Conservation (phyloP, 2,797 vertebrate species). For the Todus mexicanus region DNA sequence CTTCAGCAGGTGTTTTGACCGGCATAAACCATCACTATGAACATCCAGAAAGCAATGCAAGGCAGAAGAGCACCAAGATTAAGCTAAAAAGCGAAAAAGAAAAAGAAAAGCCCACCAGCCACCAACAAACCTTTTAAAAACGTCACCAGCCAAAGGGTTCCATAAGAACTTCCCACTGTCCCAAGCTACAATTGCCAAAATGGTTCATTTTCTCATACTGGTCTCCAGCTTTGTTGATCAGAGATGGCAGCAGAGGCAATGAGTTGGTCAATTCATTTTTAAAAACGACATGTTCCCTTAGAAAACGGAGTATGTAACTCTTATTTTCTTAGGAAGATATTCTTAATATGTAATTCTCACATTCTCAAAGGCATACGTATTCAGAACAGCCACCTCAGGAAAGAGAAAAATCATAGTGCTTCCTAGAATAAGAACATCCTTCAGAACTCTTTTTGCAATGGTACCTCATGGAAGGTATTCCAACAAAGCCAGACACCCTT, state of each 20-base stretch:
- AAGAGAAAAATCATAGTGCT: background rate
- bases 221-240: background rate
- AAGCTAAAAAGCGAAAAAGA: background rate
- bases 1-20: background rate
- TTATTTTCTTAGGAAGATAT: background rate
- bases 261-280: background rate
- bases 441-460: background rate
- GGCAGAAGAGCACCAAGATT: background rate
- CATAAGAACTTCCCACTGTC: background rate
- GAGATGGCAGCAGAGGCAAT: background rate
- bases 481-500: background rate
- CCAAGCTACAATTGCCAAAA: background rate
- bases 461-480: background rate
- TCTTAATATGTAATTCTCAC: background rate
- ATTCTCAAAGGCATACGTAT: rapidly evolving
- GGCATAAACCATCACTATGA: background rate
- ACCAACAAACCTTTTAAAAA: background rate
- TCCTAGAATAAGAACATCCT: background rate
- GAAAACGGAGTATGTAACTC: background rate
- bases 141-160: background rate
- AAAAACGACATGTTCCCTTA: background rate
- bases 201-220: background rate
- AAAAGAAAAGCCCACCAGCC: background rate
- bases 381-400: background rate
- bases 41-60: background rate